These are phyloP conservation scores for Hirtodrosophila confusa DNA, from an alignment of 2,888 invertebrate species.

Conservation along the genomic window DNA sequence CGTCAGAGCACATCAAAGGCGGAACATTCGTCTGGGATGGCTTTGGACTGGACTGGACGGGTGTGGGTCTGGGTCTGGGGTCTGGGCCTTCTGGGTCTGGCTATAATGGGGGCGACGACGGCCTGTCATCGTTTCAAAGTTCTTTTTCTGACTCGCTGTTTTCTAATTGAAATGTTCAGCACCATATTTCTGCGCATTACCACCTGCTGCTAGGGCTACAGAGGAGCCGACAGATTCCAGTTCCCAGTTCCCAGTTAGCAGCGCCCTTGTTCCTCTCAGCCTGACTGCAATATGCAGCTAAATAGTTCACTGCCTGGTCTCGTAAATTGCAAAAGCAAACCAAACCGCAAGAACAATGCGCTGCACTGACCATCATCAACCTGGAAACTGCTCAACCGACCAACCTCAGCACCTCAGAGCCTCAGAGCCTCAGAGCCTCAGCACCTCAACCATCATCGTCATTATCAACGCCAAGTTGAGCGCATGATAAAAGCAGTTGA, in stretches of 20 bases:
- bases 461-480: constrained; percentile 74
- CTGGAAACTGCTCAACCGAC: constrained; percentile 34
- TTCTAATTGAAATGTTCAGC: constrained; percentile 78
- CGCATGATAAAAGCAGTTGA: constrained; percentile 68
- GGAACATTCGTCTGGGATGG: constrained; percentile 53
- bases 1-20: constrained; percentile 75
- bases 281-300: constrained; percentile 36
- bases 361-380: constrained; percentile 47
- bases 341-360: constrained; percentile 62
- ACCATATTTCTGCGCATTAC: constrained; percentile 77
- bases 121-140: constrained; percentile 65
- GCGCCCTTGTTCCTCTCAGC: constrained; percentile 23
- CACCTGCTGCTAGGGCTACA: constrained; percentile 66
- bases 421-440: constrained; percentile 11
- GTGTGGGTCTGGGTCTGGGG: constrained; percentile 15
- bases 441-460: constrained; percentile 50
- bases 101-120: constrained; percentile 64
- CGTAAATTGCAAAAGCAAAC: constrained; percentile 55
- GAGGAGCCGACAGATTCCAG: constrained; percentile 33
- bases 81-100: constrained; percentile 4
- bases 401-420: constrained; percentile 37
- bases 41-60: constrained; percentile 11
- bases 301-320: constrained; percentile 50
- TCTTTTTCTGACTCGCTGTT: constrained; percentile 45
- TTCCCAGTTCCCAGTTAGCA: constrained; percentile 8